These are phyloP conservation scores for Andricus quercusramuli DNA, from an alignment of 2,888 invertebrate genomes.

Conservation along the genomic window DNA sequence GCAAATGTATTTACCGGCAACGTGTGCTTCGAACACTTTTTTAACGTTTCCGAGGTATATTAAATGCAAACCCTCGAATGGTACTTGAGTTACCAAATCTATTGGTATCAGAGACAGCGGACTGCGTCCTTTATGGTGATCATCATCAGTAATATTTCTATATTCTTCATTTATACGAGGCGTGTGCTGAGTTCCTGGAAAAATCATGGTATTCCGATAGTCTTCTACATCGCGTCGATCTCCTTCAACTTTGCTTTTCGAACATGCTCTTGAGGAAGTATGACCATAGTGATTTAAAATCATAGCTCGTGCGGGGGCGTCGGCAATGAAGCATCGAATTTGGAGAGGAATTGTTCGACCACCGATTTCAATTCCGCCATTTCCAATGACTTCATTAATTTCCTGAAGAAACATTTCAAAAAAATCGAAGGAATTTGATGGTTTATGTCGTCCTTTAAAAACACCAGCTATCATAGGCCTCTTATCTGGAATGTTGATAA, in stretches of 20 bases:
- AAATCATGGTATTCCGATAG: not conserved
- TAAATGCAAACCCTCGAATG: too few species aligned
- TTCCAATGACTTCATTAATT: conserved; percentile 15
- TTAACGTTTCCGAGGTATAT: too few species aligned
- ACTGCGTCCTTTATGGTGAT: too few species aligned
- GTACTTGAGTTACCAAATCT: too few species aligned
- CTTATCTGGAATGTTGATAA: conserved; percentile 45
- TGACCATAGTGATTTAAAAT: conserved; percentile 15
- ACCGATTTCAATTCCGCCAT: conserved; percentile 46
- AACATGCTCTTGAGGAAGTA: not conserved
- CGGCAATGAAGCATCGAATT: not conserved
- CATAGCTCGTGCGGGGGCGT: not conserved
- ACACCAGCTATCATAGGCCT: conserved; percentile 48
- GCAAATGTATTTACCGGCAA: not conserved
- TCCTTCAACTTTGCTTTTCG: not conserved
- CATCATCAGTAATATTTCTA: not conserved
- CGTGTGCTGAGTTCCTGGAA: not conserved
- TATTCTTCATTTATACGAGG: not conserved
- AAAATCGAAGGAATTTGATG: conserved; percentile 44
- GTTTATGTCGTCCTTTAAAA: conserved; percentile 51
- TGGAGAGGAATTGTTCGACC: not conserved
- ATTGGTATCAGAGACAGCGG: too few species aligned
- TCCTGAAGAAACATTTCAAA: conserved; percentile 39
- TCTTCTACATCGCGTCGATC: not conserved
- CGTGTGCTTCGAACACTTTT: not conserved